Conservation (phyloP, 2,888 invertebrate species). For the Drepana falcataria region DNA sequence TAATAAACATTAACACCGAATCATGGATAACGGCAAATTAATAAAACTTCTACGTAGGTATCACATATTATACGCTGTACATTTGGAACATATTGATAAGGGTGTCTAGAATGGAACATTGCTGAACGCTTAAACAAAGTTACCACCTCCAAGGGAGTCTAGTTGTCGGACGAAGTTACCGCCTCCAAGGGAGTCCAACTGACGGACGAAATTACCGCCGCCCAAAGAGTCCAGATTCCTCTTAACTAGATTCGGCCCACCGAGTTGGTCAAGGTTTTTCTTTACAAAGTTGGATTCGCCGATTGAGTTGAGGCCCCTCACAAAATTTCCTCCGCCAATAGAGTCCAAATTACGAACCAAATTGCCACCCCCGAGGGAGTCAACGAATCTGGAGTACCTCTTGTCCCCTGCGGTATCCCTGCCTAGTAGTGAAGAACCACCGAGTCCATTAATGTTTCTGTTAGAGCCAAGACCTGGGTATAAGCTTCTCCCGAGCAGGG, state of each 20-base stretch:
- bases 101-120: slow-evolving; percentile 12
- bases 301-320: slow-evolving; percentile 58
- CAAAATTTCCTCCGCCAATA: slow-evolving; percentile 60
- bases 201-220: slow-evolving; percentile 64
- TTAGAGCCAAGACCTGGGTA: slow-evolving; percentile 21
- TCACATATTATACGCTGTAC: slow-evolving; percentile 45
- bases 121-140: slow-evolving; percentile 44
- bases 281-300: slow-evolving; percentile 68
- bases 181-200: slow-evolving; percentile 71
- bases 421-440: slow-evolving; percentile 31
- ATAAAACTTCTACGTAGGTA: slow-evolving; percentile 34
- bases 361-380: slow-evolving; percentile 58
- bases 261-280: slow-evolving; percentile 62
- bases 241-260: slow-evolving; percentile 63
- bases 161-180: slow-evolving; percentile 67
- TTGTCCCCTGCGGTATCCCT: slow-evolving; percentile 36
- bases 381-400: slow-evolving; percentile 39
- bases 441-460: slow-evolving; percentile 27
- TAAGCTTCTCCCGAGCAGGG: slow-evolving; percentile 29
- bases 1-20: slow-evolving; percentile 29
- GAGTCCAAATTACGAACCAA: slow-evolving; percentile 45
- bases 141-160: slow-evolving; percentile 58
- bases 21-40: slow-evolving; percentile 24
- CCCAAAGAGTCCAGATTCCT: slow-evolving; percentile 64
- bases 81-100: slow-evolving; percentile 19